Percentiles rank a stretch among this genome's conserved stretches.
phyloP scores from a whole-genome alignment of 2,888 invertebrate species.

The Torymus auratus region DNA sequence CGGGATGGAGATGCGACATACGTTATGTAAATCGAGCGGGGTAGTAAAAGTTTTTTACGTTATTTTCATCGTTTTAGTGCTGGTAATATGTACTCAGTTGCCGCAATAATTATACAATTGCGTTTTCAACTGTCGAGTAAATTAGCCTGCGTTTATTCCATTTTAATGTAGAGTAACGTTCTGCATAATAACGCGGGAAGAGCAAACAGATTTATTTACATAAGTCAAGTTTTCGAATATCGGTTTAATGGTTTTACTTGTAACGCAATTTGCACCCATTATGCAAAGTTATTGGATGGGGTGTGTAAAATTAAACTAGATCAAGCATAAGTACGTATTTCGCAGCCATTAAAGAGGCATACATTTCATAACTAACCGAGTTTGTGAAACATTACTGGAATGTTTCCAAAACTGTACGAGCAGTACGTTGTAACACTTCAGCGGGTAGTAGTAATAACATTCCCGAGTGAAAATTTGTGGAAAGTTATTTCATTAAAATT shows the following conservation, averaged over 20 bases:
- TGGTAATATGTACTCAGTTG: no score
- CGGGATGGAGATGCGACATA: no score
- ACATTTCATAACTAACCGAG: constrained; percentile 13
- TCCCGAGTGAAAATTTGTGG: no score
- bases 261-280: background rate
- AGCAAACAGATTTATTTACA: background rate
- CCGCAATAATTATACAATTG: no score
- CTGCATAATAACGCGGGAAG: background rate
- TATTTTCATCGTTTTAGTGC: no score
- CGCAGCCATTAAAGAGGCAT: constrained; percentile 16
- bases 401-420: constrained; percentile 26
- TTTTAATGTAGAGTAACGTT: background rate
- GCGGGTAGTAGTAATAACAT: background rate
- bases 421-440: constrained; percentile 6
- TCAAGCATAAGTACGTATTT: background rate
- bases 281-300: no score
- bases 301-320: constrained; percentile 28
- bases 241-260: background rate
- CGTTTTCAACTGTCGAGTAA: no score
- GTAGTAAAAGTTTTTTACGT: no score
- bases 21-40: no score
- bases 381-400: constrained; percentile 27
- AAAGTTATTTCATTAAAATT: no score
- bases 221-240: background rate
- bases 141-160: no score